Base-by-base conservation (phyloP, 2,113 vertebrate genomes). In the Pachycephala philippinensis region DNA sequence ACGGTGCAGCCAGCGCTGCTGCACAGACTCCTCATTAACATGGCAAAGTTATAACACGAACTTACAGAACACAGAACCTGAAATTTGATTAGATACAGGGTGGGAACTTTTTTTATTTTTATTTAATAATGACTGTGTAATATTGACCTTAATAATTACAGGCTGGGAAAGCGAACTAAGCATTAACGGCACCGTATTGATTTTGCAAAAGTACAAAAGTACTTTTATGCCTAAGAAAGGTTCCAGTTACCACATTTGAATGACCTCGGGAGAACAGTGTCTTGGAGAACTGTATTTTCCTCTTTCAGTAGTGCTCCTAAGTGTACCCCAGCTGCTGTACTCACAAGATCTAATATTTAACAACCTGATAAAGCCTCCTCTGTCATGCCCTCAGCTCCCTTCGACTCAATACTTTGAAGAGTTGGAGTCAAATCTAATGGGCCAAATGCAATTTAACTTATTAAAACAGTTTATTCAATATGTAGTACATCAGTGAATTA, bases 401-500 rank as follows among this genome's bases (percentile, higher is more conserved):
- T 81, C 0, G 0, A 39, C 69, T 80, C 79, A 71, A 49, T 52
- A 68, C 63, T 90, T 90, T 27, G 56, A 10, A 1, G 72, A 90
- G 53, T 0, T 61, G 57, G 56, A 93, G 44, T 90, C 80, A 64
- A 64, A 33, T 84, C 65, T 71, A 92, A 78, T 37, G 76, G 89
- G 72, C 88, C 90, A 93, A 97, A 95, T 16, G 61, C 83, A 80
- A 97, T 95, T 96, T 92, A 84, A 91, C 88, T 93, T 95, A 90
- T 95, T 95, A 92, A 93, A 94, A 89, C 87, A 93, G 59, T 89
- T 88, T 89, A 82, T 90, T 95, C 90, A 63, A 92, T 93, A 84
- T 23, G 81, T 84, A 92, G 84, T 93, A 92, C 92, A 88, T 95
- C 86, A 84, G 72, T 90, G 88, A 95, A 97, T 97, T 96, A 95